Evolutionary conservation across 2,888 invertebrate species (phyloP).

Genomic region (Bembecia ichneumoniformis): DNA sequence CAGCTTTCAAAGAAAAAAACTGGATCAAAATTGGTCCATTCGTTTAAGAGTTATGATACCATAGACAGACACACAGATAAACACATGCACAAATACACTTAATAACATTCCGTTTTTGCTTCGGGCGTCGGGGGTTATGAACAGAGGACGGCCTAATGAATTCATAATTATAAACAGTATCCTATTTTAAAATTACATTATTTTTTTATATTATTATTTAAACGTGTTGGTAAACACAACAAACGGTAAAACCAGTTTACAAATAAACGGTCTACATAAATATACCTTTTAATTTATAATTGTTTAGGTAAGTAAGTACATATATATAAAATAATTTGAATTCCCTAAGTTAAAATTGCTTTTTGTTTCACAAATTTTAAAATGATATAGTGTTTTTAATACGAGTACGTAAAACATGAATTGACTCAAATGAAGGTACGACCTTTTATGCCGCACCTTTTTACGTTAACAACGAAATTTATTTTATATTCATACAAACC

Average conservation of each 20-base stretch:
- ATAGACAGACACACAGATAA: too few species aligned
- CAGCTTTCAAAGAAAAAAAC: too few species aligned
- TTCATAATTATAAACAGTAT: too few species aligned
- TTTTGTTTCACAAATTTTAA: conserved; percentile 21
- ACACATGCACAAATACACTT: too few species aligned
- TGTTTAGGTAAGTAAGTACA: conserved; percentile 22
- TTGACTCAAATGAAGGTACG: conserved; percentile 44
- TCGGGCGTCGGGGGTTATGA: too few species aligned
- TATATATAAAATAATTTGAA: conserved; percentile 41
- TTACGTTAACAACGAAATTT: background rate
- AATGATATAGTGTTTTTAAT: conserved; percentile 22
- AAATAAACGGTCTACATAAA: background rate
- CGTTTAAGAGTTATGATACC: too few species aligned
- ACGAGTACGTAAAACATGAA: conserved; percentile 41
- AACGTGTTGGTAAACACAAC: conserved; percentile 33
- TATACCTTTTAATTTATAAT: conserved; percentile 12
- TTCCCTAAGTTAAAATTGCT: conserved; percentile 51
- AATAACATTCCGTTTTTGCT: too few species aligned
- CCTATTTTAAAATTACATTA: too few species aligned
- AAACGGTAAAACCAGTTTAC: conserved; percentile 3
- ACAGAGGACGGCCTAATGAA: too few species aligned
- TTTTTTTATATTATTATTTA: background rate
- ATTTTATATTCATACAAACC: conserved; percentile 44
- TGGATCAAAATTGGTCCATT: too few species aligned
- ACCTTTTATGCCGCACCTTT: background rate